Percentiles rank a stretch among this genome's conserved stretches.
Evolutionary conservation across 2,113 vertebrate species (phyloP).

Genomic region (Panurus biarmicus): DNA sequence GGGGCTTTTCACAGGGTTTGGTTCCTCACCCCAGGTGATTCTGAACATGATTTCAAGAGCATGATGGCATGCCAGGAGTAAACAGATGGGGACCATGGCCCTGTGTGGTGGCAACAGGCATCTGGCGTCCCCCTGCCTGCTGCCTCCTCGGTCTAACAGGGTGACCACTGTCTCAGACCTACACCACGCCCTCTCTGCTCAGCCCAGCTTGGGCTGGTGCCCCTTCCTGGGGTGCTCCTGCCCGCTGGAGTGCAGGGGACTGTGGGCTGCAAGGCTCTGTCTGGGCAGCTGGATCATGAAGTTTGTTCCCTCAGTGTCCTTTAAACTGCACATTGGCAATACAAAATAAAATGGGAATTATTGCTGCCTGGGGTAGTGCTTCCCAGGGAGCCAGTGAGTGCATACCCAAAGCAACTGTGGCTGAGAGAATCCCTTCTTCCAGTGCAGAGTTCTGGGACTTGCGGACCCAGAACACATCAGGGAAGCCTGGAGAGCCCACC

Average conservation of each 20-base stretch:
- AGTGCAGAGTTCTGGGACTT: not conserved
- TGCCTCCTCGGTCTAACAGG: not conserved
- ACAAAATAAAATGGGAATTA: not conserved
- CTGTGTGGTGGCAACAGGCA: fast-evolving
- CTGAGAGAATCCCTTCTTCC: not conserved
- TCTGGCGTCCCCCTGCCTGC: not conserved
- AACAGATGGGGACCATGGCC: not conserved
- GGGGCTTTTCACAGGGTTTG: not conserved
- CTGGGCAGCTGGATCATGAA: not conserved
- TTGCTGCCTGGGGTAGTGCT: not conserved
- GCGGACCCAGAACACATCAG: fast-evolving
- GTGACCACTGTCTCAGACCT: not conserved
- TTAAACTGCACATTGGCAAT: not conserved
- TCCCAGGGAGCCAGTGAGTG: not conserved
- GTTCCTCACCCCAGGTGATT: constrained; percentile 49
- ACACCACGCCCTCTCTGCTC: not conserved
- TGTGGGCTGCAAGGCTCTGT: not conserved
- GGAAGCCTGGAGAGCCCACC: not conserved
- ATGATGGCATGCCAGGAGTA: not conserved
- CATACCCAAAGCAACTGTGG: not conserved
- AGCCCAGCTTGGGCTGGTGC: not conserved
- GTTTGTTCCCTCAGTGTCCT: not conserved
- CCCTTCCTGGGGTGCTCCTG: not conserved
- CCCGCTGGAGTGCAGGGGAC: fast-evolving
- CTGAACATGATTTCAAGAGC: constrained; percentile 60